Percentiles rank a stretch among this genome's conserved stretches.
Conservation (phyloP, 2,113 vertebrate species). For the Chamaetylas fuelleborni region DNA sequence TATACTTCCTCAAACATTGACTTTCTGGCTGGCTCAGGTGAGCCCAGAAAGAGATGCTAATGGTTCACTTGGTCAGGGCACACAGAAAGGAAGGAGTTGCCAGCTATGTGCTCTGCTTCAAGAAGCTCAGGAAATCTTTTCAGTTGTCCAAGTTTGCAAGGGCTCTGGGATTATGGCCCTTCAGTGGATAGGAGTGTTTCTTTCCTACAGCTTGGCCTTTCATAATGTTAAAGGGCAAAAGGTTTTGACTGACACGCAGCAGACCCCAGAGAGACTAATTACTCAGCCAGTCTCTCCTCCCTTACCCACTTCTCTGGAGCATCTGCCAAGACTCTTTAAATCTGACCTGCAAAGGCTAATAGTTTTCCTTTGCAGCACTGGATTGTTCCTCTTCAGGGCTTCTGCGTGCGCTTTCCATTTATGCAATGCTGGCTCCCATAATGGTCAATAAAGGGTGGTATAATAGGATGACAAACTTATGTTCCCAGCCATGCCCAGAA, state of each 20-base stretch:
- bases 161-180: neutral
- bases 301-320: neutral
- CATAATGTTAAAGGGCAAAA: neutral
- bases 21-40: neutral
- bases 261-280: neutral
- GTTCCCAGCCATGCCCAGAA: constrained; percentile 4
- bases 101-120: neutral
- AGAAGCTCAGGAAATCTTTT: neutral
- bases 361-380: neutral
- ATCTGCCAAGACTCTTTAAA: neutral
- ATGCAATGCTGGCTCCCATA: neutral
- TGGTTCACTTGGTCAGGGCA: neutral
- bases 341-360: neutral
- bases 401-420: neutral
- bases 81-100: neutral
- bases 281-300: neutral
- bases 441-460: neutral
- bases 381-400: neutral
- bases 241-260: neutral
- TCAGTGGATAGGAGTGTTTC: neutral
- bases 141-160: neutral
- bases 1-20: neutral
- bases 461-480: neutral
- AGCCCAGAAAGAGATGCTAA: neutral
- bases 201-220: neutral